Conservation (phyloP, 1,140 invertebrate species). For the Phthorimaea operculella region DNA sequence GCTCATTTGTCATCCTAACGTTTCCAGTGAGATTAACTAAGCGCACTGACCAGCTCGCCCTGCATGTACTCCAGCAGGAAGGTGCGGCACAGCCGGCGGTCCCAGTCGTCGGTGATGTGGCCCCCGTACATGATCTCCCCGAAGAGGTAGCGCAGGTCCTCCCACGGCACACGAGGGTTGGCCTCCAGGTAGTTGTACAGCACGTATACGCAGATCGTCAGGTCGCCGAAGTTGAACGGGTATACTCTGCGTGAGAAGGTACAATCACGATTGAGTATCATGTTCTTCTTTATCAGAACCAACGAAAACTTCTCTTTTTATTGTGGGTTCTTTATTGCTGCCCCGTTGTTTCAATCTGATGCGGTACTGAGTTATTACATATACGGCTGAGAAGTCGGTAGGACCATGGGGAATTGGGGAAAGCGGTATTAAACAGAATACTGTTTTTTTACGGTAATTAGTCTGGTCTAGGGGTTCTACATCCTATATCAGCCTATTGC, state of each 20-base stretch:
- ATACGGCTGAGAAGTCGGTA: too few species aligned
- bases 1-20: too few species aligned
- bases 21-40: too few species aligned
- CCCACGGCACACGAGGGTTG: conserved; percentile 89
- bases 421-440: too few species aligned
- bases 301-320: not conserved
- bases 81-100: conserved; percentile 85
- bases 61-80: conserved; percentile 92
- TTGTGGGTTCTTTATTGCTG: too few species aligned
- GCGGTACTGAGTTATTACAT: too few species aligned
- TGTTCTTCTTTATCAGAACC: not conserved
- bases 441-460: too few species aligned
- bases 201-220: conserved; percentile 93
- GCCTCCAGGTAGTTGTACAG: conserved; percentile 93
- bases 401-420: too few species aligned
- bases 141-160: conserved; percentile 92
- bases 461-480: too few species aligned
- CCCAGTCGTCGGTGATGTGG: conserved; percentile 97
- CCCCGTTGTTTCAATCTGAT: too few species aligned
- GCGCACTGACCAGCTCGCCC: conserved; percentile 74
- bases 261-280: too few species aligned
- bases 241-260: conserved; percentile 64
- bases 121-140: conserved; percentile 98
- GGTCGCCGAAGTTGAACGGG: conserved; percentile 85
- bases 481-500: too few species aligned